A percentile compares a stretch with the other conserved stretches of the same genome.
Conservation (phyloP, 2,797 vertebrate genomes). For the Clamator glandarius region DNA sequence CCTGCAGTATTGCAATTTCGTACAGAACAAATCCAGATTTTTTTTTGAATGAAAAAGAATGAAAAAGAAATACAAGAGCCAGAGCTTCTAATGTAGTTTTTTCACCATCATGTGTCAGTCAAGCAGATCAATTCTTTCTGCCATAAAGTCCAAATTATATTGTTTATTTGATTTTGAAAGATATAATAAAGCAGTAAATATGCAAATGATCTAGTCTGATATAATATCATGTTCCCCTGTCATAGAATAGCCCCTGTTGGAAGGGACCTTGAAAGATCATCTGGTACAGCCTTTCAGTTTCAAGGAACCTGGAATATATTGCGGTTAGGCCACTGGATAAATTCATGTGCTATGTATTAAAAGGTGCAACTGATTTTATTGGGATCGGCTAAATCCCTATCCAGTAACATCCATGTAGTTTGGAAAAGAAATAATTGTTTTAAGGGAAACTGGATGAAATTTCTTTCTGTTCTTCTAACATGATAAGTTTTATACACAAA, state of each 20-base stretch:
- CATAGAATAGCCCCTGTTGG: background rate
- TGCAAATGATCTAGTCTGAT: background rate
- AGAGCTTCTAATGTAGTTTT: slow-evolving; percentile 6
- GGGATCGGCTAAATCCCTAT: background rate
- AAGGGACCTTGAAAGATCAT: background rate
- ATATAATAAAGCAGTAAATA: background rate
- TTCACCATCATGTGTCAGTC: background rate
- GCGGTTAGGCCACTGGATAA: background rate
- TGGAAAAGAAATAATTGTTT: background rate
- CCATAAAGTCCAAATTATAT: background rate
- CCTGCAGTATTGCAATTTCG: background rate
- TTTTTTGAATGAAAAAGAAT: background rate
- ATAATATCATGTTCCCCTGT: background rate
- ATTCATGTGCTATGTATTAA: background rate
- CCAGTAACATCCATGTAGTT: background rate
- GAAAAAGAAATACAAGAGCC: background rate
- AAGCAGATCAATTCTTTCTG: slow-evolving; percentile 10
- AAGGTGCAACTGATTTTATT: background rate
- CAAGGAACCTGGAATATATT: background rate
- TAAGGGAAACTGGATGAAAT: background rate
- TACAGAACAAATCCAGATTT: background rate
- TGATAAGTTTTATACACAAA: background rate
- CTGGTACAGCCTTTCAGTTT: background rate
- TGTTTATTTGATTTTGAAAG: slow-evolving; percentile 35
- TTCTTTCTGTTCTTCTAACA: background rate